phyloP scores from a whole-genome alignment of 2,797 vertebrate genomes.

The Acridotheres tristis region DNA sequence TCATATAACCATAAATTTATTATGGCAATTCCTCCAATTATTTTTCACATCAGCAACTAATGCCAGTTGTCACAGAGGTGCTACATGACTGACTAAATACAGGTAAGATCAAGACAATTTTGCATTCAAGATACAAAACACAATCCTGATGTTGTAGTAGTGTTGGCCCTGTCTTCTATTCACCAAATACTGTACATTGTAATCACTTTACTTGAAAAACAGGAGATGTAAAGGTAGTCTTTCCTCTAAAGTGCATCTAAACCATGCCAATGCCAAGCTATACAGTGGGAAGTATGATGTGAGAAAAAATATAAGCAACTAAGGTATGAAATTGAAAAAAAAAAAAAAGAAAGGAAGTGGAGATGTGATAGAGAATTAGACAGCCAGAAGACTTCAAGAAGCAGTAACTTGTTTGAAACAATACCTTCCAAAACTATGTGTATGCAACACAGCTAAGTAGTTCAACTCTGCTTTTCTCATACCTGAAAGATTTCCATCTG shows the following conservation, averaged over 20 bases:
- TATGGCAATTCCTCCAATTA: background rate
- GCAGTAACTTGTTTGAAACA: background rate
- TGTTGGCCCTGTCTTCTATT: background rate
- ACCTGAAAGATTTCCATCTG: constrained; percentile 93
- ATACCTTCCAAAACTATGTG: background rate
- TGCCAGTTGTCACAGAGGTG: background rate
- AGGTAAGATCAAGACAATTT: background rate
- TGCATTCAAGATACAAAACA: background rate
- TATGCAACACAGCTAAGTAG: background rate
- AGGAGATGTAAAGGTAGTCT: background rate
- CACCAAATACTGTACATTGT: background rate
- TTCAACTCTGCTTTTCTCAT: constrained; percentile 14
- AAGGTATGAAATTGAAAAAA: background rate
- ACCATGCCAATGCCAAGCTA: background rate
- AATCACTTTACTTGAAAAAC: background rate
- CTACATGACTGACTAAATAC: background rate
- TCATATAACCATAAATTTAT: background rate
- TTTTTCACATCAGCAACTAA: background rate
- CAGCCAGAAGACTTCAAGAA: background rate
- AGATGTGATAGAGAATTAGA: background rate
- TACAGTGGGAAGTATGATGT: background rate
- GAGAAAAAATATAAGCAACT: background rate
- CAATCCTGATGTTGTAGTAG: background rate
- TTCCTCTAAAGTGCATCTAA: background rate
- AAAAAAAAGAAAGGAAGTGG: background rate